Evolutionary conservation across 2,113 vertebrate species (phyloP).

Genomic region (Strigops habroptila): DNA sequence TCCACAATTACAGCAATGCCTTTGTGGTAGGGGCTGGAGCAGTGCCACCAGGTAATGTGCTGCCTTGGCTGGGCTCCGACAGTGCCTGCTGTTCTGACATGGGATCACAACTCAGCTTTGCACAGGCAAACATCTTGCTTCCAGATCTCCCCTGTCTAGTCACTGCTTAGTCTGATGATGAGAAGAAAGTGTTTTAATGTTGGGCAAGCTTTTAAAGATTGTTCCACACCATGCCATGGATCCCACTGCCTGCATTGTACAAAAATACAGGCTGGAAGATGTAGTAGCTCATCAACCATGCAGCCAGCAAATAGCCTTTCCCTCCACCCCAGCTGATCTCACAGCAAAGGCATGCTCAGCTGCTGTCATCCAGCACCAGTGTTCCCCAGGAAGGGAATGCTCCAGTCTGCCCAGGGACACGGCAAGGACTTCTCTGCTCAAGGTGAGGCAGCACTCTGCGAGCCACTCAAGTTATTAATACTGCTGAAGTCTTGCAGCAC

Average conservation of each 20-base stretch:
- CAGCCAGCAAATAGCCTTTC: rapidly evolving
- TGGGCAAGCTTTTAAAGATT: background rate
- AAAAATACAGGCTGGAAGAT: background rate
- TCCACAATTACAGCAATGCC: background rate
- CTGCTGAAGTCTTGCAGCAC: background rate
- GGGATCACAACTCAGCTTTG: background rate
- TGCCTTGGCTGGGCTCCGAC: background rate
- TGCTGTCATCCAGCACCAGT: background rate
- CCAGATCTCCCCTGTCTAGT: background rate
- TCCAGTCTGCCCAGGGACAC: background rate
- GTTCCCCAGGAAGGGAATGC: background rate
- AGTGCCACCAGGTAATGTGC: rapidly evolving
- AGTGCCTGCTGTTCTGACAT: rapidly evolving
- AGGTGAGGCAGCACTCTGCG: rapidly evolving
- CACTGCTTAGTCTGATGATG: background rate
- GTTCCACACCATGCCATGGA: rapidly evolving
- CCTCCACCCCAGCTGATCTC: background rate
- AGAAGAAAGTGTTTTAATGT: background rate
- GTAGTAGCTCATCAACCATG: background rate
- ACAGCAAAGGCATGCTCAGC: background rate
- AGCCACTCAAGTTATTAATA: background rate
- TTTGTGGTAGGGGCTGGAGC: background rate
- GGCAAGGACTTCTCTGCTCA: background rate
- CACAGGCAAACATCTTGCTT: rapidly evolving
- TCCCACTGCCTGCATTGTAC: rapidly evolving